Base-by-base conservation (phyloP, 2,888 invertebrate species). In the Platynereis dumerilii region DNA sequence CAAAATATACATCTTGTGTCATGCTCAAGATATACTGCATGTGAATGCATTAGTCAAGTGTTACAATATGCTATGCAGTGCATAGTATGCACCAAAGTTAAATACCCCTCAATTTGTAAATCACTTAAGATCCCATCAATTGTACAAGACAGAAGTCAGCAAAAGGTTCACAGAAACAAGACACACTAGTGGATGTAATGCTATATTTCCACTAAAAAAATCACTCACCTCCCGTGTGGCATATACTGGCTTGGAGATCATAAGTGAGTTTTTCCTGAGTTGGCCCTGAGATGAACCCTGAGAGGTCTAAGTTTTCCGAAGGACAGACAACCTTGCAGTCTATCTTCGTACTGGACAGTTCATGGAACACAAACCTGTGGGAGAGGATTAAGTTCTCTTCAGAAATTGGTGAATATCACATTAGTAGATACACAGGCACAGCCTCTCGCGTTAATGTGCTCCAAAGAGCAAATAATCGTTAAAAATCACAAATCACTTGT, bases 251-350 rank as follows among this genome's bases (percentile, higher is more conserved):
- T 75, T 89, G 88, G 10, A 89, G 85, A 80, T 89, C 87, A 77
- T 89, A 89, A 59, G 74, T 62, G 28, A 86, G 78, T 69, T 86
- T 84, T 42, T 79, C 75, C 22, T 76, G 75, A 57, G 71, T 72
- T 12, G 82, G 82, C 42, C 83, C 84, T 10, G 85, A 83, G 59
- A 85, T 79, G 64, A 83, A 86, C 2, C 86, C 83, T 29, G 86
- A 85, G 44, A 89, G 84, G 70, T 86, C 86, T 29, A 89, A 84
- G 58, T 87, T 86, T 68, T 85, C 86, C 63, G 89, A 80, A 10
- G 89, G 89, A 78, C 89, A 89, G 64, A 86, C 85, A 45, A 89
- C 88, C 76, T 87, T 87, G 72, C 88, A 87, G 74, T 89, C 89
- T 29, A 89, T 83, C 78, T 89, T 89, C 72, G 87, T 87, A 75